phyloP scores from a whole-genome alignment of 2,797 vertebrate genomes.

The Gymnoscopelus braueri region DNA sequence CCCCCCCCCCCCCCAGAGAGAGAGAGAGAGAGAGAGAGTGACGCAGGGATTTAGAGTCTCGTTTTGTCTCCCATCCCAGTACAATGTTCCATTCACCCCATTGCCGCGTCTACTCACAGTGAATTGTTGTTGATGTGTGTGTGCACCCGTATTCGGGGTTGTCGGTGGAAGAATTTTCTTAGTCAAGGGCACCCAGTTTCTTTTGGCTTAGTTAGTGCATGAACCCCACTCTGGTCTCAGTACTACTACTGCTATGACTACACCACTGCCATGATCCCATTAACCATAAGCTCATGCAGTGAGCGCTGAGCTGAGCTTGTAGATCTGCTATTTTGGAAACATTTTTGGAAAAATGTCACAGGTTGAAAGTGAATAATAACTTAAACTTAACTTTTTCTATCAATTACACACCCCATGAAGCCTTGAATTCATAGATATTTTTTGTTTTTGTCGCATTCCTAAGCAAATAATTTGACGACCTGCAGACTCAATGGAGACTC shows the following conservation, averaged over 20 bases:
- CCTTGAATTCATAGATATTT: too few relatives aligned
- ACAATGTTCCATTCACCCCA: conserved; percentile 82
- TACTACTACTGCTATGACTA: neutral
- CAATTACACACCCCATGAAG: too few relatives aligned
- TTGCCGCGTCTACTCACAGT: conserved; percentile 46
- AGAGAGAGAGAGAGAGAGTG: conserved; percentile 50
- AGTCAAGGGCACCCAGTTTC: conserved; percentile 52
- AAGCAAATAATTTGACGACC: too few relatives aligned
- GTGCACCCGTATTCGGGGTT: conserved; percentile 47
- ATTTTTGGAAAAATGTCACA: neutral
- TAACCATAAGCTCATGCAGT: conserved; percentile 8
- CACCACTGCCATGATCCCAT: conserved; percentile 28
- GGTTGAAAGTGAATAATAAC: neutral
- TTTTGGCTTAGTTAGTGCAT: conserved; percentile 44
- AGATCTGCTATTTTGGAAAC: too few relatives aligned
- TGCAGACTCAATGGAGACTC: too few relatives aligned
- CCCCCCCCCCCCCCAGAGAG: conserved; percentile 7
- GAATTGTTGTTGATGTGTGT: conserved; percentile 47
- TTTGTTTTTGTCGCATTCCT: too few relatives aligned
- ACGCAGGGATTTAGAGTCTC: conserved; percentile 69
- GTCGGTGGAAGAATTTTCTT: conserved; percentile 35
- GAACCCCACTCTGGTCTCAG: conserved; percentile 47
- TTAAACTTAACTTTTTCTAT: too few relatives aligned
- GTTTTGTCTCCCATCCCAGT: conserved; percentile 64
- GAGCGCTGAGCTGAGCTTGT: too few relatives aligned